Evolutionary conservation across 2,797 vertebrate species (phyloP).

Genomic region (Calcarius lapponicus): DNA sequence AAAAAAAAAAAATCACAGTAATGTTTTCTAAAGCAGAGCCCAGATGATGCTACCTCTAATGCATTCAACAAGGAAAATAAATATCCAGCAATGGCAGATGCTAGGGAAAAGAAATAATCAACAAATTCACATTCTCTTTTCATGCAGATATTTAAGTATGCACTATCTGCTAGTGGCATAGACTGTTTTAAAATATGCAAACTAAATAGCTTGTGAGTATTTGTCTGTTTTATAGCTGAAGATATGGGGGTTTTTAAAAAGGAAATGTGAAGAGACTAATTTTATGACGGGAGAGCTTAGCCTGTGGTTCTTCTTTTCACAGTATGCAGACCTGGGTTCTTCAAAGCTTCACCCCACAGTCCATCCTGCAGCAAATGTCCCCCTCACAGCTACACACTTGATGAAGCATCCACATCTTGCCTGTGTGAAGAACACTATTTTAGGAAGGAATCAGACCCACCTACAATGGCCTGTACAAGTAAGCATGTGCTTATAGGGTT

Average conservation of each 20-base stretch:
- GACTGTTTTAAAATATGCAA: constrained; percentile 25
- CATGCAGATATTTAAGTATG: neutral
- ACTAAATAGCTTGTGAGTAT: neutral
- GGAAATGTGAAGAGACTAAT: constrained; percentile 35
- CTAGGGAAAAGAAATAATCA: neutral
- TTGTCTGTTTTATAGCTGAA: constrained; percentile 35
- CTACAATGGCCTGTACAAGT: constrained; percentile 98
- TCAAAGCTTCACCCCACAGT: constrained; percentile 92
- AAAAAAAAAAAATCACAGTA: neutral
- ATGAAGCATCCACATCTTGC: constrained; percentile 89
- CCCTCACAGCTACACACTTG: constrained; percentile 90
- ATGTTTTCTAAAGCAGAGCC: constrained; percentile 1
- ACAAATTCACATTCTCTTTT: constrained; percentile 2
- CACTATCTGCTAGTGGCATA: neutral
- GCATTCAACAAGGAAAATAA: constrained; percentile 2
- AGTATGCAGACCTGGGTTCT: constrained; percentile 96
- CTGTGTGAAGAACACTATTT: constrained; percentile 92
- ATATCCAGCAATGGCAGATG: neutral
- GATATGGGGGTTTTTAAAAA: neutral
- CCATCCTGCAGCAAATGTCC: constrained; percentile 95
- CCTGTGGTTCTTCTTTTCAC: constrained; percentile 79
- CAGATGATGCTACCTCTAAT: neutral
- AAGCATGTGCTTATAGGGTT: constrained; percentile 72
- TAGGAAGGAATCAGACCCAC: constrained; percentile 90
- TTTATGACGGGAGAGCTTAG: constrained; percentile 71